Conservation (phyloP, 2,797 vertebrate species). For the Cirrhinus mrigala region DNA sequence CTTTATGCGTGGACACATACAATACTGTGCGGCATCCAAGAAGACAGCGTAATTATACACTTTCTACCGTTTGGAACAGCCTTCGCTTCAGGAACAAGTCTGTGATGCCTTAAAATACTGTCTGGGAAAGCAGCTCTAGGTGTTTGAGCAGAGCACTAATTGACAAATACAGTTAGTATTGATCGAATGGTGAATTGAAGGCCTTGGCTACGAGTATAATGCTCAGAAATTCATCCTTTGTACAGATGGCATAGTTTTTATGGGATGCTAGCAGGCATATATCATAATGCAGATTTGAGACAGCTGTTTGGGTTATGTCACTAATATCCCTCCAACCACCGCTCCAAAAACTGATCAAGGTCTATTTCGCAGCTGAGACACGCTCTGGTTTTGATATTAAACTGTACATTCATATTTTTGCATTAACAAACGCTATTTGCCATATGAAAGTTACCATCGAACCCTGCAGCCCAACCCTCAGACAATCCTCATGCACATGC, state of each 20-base stretch:
- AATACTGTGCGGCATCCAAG: not conserved
- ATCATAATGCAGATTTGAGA: conserved; percentile 40
- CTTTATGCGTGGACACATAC: not conserved
- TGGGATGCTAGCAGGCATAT: conserved; percentile 26
- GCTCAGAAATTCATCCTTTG: conserved; percentile 15
- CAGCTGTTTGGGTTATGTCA: conserved; percentile 42
- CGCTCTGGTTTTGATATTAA: conserved; percentile 41
- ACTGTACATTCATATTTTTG: conserved; percentile 40
- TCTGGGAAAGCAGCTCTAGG: conserved; percentile 7
- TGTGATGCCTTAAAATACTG: conserved; percentile 27
- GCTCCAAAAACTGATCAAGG: conserved; percentile 44
- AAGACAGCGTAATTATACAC: conserved; percentile 28
- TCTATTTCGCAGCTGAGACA: conserved; percentile 48
- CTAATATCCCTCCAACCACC: conserved; percentile 19
- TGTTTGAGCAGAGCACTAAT: conserved; percentile 20
- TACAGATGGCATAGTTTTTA: conserved; percentile 26
- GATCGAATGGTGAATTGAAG: conserved; percentile 36
- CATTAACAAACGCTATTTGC: conserved; percentile 33
- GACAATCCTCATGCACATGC: not conserved
- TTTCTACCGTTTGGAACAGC: conserved; percentile 5
- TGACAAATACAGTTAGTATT: conserved; percentile 40
- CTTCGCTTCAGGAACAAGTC: conserved; percentile 25
- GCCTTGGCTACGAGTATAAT: not conserved
- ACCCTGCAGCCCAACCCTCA: conserved; percentile 4
- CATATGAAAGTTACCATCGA: conserved; percentile 8